Base-by-base conservation (phyloP, 2,113 vertebrate species). In the Salvelinus alpinus region DNA sequence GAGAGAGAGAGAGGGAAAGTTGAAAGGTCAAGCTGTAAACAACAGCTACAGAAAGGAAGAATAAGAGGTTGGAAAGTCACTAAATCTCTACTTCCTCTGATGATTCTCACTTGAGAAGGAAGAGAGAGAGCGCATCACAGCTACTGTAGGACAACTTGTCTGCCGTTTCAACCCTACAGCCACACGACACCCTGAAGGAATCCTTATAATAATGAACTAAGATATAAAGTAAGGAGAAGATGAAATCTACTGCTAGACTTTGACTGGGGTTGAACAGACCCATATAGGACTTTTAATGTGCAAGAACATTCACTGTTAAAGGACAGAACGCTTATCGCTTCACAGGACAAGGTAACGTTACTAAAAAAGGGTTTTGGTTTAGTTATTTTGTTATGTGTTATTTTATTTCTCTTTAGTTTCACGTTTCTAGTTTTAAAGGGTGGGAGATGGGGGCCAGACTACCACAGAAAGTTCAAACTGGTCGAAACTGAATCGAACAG, bases 31-130 rank as follows among this genome's bases (percentile, higher is more conserved):
- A 5, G 38, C 83, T 79, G 82, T 75, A 82, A 29, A 73, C 82
- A 80, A 25, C 80, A 31, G 29, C 4, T 31, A 31, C 29, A 29
- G 73, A 77, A 81, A 38, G 29, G 47, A 60, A 38, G 16, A 64
- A n/a, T 24, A 72, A 71, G 87, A 51, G 47, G 13, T 51, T 51
- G 48, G 2, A 90, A 93, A 88, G 81, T 92, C 89, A 92, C 83
- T 80, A 75, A 82, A 79, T 3, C 57, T 60, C 5, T 60, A 14
- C 20, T 18, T 60, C 57, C 57, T 20, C 20, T 60, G 20, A 14
- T 20, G 57, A 11, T 3, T 13, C 3, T 51, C 57, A 60, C 57
- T 7, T 60, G 48, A 51, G 14, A n/a, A 60, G 57, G 57, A 60
- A n/a, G 57, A 60, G 57, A 22, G 14, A 11, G 51, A 11, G 13